Conservation (phyloP, 2,113 vertebrate genomes). For the Pollachius pollachius region DNA sequence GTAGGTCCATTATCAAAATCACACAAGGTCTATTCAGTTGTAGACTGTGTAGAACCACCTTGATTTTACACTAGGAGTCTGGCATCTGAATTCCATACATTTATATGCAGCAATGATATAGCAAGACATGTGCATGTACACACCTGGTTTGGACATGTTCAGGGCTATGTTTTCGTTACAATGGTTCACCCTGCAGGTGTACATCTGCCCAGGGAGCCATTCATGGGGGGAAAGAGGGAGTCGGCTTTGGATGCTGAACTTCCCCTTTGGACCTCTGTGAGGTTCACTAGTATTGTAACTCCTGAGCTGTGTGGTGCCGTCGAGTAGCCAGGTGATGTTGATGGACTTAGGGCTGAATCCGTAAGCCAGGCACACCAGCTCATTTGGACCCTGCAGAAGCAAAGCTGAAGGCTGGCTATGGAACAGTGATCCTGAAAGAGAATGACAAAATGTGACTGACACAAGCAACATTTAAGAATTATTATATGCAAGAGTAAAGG, state of each 20-base stretch:
- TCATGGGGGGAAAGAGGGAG: slow-evolving; percentile 36
- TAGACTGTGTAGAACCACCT: too few species aligned
- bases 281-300: slow-evolving; percentile 35
- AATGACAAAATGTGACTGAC: not conserved
- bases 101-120: too few species aligned
- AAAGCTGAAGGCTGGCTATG: slow-evolving; percentile 36
- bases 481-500: too few species aligned
- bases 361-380: slow-evolving; percentile 59
- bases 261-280: slow-evolving; percentile 54
- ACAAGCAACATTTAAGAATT: too few species aligned
- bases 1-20: too few species aligned
- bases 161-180: slow-evolving; percentile 30
- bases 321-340: slow-evolving; percentile 55
- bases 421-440: slow-evolving; percentile 39
- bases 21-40: too few species aligned
- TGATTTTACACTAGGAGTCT: too few species aligned
- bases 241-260: slow-evolving; percentile 60
- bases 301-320: slow-evolving; percentile 6
- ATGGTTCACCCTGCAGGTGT: slow-evolving; percentile 64
- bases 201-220: slow-evolving; percentile 42
- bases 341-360: slow-evolving; percentile 64
- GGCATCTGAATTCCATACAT: too few species aligned
- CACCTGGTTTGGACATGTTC: slow-evolving; percentile 56
- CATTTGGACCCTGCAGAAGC: slow-evolving; percentile 44
- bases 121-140: not conserved